These are phyloP conservation scores for Hymenopus coronatus DNA, from an alignment of 2,888 invertebrate species.

Conservation along the genomic window DNA sequence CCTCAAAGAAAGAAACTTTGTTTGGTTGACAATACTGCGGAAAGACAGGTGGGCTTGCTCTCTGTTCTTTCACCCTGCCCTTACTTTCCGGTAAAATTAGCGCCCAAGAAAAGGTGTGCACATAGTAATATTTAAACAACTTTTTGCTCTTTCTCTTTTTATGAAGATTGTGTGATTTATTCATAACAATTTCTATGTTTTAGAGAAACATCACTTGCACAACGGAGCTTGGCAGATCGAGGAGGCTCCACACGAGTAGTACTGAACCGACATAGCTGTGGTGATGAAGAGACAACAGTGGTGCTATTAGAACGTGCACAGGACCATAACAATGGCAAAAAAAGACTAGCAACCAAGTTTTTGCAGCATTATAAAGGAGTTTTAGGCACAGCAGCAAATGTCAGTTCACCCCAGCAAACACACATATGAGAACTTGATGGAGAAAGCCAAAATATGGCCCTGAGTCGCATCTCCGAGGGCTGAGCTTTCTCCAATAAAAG, in stretches of 20 bases:
- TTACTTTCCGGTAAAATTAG: no score
- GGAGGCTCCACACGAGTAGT: not conserved
- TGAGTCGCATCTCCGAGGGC: not conserved
- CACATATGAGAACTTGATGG: slow-evolving; percentile 1
- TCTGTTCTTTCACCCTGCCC: no score
- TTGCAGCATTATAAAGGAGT: slow-evolving; percentile 22
- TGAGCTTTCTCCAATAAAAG: not conserved
- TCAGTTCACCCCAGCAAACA: not conserved
- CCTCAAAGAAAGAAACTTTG: no score
- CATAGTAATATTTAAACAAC: no score
- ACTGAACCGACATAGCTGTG: not conserved
- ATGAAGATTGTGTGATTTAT: not conserved
- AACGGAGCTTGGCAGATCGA: slow-evolving; percentile 9
- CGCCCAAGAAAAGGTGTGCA: no score
- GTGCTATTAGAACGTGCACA: not conserved
- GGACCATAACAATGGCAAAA: not conserved
- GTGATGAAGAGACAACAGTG: slow-evolving; percentile 4
- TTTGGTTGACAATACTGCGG: no score
- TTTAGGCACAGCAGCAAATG: not conserved
- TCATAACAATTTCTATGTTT: not conserved
- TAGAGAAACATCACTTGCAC: slow-evolving; percentile 19
- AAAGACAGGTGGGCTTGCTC: no score
- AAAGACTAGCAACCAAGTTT: slow-evolving; percentile 19
- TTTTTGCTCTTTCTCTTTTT: no score
- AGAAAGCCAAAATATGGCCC: not conserved